Base-by-base conservation (phyloP, 2,113 vertebrate genomes). In the Vanacampus margaritifer region DNA sequence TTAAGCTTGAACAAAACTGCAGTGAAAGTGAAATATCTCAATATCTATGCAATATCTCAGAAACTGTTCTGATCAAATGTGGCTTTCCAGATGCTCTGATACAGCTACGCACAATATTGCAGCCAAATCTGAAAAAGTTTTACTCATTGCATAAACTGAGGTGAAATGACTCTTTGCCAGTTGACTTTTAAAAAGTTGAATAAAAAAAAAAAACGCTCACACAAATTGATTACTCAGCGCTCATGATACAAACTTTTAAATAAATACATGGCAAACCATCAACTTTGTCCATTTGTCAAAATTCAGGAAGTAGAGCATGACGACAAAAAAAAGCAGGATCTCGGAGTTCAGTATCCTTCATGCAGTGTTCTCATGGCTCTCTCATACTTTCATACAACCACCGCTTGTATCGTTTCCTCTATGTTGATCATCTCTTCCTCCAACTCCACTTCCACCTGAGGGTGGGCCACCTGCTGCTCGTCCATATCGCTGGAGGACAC, bases 361-460 rank as follows among this genome's bases (percentile, higher is more conserved):
- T 86, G 84, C 80, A 75, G 51, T 53, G 16, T 57, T 74, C 36
- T 17, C 32, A 45, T 14, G 48, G 48, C 39, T 41, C 17, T 5
- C 28, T 63, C 10, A 46, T n/a, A 41, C 65, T 65, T 62, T 86
- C 80, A 88, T 85, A 90, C 84, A 39, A 65, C 67, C 17, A 74
- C 76, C 1, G 80, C 26, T 65, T 86, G 80, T 54, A 82, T 80
- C 4, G 74, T 68, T 53, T 82, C 84, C 23, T 88, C 80, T 7
- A 75, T 56, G 5, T 81, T 87, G 17, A 84, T 76, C 75, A 85
- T 51, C 37, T 78, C 79, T 13, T 71, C 78, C 64, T 94, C 93
- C 67, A 91, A 80, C 85, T 94, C 92, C 75, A 95, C 84, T 59
- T 95, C 92, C 86, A 95, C 92, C 84, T 94, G 92, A 54, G 93